Evolutionary conservation across 2,888 invertebrate species (phyloP).

Genomic region (Achlya flavicornis): DNA sequence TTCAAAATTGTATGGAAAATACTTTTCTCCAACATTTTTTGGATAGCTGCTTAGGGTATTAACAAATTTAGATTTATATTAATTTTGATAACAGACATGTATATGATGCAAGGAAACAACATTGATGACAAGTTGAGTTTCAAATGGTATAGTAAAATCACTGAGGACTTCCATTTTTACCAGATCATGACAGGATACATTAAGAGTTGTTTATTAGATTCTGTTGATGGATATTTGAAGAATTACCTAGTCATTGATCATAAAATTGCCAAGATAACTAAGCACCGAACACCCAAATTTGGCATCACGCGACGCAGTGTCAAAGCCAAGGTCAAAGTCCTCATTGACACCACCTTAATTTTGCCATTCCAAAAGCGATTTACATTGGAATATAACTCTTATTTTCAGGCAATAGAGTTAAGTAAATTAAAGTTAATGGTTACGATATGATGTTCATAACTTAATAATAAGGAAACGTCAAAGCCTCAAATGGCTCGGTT

Average conservation of each 20-base stretch:
- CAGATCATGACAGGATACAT: too few species aligned
- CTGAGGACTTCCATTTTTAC: too few species aligned
- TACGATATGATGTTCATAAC: constrained; percentile 43
- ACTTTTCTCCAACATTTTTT: too few species aligned
- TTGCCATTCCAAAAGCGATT: constrained; percentile 29
- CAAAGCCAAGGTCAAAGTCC: constrained; percentile 61
- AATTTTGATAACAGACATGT: not conserved
- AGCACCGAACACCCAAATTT: constrained; percentile 55
- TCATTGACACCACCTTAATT: constrained; percentile 35
- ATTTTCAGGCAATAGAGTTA: constrained; percentile 18
- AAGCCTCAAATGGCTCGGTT: constrained; percentile 62
- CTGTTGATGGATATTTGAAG: constrained; percentile 3
- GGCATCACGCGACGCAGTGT: constrained; percentile 57
- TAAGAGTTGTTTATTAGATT: not conserved
- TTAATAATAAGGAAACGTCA: constrained; percentile 66
- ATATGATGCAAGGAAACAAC: not conserved
- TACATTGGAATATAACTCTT: constrained; percentile 21
- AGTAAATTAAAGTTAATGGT: constrained; percentile 8
- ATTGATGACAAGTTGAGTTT: too few species aligned
- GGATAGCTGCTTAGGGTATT: not conserved
- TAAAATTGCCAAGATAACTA: constrained; percentile 24
- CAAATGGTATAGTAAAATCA: too few species aligned
- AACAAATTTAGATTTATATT: not conserved
- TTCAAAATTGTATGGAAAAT: too few species aligned
- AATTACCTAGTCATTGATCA: constrained; percentile 12